Percentiles rank a stretch among this genome's conserved stretches.
These are phyloP conservation scores for Forpus xanthops DNA, from an alignment of 2,797 vertebrate species.

Conservation along the genomic window DNA sequence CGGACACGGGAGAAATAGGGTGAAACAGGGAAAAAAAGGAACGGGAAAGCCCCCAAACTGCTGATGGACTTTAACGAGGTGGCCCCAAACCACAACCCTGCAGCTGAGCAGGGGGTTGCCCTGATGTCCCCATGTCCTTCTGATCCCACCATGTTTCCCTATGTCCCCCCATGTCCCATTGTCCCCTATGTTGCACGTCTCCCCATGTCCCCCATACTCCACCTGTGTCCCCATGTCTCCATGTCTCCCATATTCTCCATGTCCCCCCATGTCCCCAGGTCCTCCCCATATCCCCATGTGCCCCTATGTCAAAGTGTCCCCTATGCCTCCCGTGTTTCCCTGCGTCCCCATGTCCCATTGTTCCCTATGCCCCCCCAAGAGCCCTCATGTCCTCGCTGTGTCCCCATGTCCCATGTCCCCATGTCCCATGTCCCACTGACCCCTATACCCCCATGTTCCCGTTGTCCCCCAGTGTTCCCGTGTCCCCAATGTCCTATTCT, in stretches of 20 bases:
- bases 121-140: background rate
- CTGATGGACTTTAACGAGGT: background rate
- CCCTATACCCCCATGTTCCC: too few relatives aligned
- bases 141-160: too few relatives aligned
- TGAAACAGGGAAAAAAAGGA: background rate
- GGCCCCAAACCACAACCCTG: background rate
- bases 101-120: background rate
- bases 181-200: background rate
- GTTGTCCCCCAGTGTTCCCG: too few relatives aligned
- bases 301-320: background rate
- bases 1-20: background rate
- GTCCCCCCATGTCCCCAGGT: background rate
- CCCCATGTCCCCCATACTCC: too few relatives aligned
- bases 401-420: too few relatives aligned
- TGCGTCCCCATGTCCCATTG: too few relatives aligned
- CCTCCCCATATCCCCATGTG: too few relatives aligned
- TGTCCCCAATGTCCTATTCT: too few relatives aligned
- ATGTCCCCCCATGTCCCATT: background rate
- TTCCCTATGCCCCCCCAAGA: background rate
- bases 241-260: too few relatives aligned
- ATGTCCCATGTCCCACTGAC: too few relatives aligned
- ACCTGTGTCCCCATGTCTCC: too few relatives aligned
- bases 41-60: background rate
- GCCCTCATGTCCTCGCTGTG: background rate
- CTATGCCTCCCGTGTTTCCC: too few relatives aligned